Evolutionary conservation across 1,140 invertebrate species (phyloP).

Genomic region (Nasonia longicornis): DNA sequence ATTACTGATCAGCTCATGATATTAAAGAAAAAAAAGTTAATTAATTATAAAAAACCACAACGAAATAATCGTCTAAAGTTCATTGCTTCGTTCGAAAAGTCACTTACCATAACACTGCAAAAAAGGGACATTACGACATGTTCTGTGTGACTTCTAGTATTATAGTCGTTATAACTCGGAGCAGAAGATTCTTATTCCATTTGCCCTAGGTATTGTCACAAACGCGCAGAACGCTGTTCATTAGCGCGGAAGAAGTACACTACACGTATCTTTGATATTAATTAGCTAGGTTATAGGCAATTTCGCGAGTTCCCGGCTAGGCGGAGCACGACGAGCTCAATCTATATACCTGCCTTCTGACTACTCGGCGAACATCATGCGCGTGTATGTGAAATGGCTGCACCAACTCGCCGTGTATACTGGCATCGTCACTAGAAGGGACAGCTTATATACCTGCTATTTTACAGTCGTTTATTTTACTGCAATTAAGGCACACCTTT

Average conservation of each 20-base stretch:
- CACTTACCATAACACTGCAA: no score
- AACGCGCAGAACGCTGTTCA: neutral
- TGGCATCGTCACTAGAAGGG: no score
- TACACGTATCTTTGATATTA: conserved; percentile 30
- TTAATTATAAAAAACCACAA: no score
- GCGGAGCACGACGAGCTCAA: neutral
- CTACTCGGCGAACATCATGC: neutral
- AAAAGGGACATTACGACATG: no score
- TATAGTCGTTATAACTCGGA: neutral
- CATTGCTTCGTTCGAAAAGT: no score
- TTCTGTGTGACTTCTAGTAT: neutral
- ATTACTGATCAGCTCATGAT: no score
- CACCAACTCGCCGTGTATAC: neutral
- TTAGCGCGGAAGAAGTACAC: neutral
- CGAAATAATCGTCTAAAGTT: no score
- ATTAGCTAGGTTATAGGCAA: conserved; percentile 33
- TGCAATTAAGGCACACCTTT: neutral
- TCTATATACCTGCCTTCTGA: conserved; percentile 13
- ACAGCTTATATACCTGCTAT: neutral
- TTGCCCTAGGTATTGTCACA: neutral
- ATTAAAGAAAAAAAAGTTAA: no score
- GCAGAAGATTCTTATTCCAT: neutral
- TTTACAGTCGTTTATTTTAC: neutral
- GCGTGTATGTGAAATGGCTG: neutral
- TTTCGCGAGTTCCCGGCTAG: neutral